Base-by-base conservation (phyloP, 2,113 vertebrate species). In the Elaphurus davidianus region DNA sequence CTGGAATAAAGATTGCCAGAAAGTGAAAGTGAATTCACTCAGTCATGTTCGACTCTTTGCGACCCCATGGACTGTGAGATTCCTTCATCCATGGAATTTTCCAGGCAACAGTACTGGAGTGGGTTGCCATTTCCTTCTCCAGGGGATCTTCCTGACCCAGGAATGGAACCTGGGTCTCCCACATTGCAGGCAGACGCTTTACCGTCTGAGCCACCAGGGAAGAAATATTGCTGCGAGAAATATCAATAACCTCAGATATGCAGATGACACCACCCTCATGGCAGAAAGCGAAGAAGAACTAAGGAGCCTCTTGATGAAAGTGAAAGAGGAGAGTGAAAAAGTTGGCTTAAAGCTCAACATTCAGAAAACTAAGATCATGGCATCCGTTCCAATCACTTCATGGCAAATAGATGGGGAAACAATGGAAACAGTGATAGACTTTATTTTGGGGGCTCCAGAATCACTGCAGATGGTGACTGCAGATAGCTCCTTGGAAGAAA, bases 321-420 rank as follows among this genome's bases (percentile, higher is more conserved):
- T 67, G n/a, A 71, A 71, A 71, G n/a, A 71, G n/a, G n/a, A 71
- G n/a, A 71, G 19, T 71, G n/a, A 40, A 71, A 36, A 71, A 3
- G 19, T 40, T 71, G n/a, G 9, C 67, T 71, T 71, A 40, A 71
- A 71, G 23, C n/a, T 40, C 67, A 71, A 23, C 67, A 71, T 71
- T 71, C 67, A 71, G 67, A 71, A 71, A 71, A 40, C 67, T 23
- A 40, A 40, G 10, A 36, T 40, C n/a, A 40, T 71, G 67, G 67
- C n/a, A 23, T 71, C 67, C 0, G 0, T 4, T 71, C n/a, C n/a
- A 11, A 36, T 71, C n/a, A 40, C 67, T 23, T 71, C 5, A 71
- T 71, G n/a, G 10, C 9, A 71, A 12, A 71, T 36, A 71, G n/a
- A 17, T 71, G n/a, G 67, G n/a, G n/a, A 71, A 36, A 71, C 64